Evolutionary conservation across 2,888 invertebrate genomes (phyloP).

Genomic region (Ectemnius lituratus): DNA sequence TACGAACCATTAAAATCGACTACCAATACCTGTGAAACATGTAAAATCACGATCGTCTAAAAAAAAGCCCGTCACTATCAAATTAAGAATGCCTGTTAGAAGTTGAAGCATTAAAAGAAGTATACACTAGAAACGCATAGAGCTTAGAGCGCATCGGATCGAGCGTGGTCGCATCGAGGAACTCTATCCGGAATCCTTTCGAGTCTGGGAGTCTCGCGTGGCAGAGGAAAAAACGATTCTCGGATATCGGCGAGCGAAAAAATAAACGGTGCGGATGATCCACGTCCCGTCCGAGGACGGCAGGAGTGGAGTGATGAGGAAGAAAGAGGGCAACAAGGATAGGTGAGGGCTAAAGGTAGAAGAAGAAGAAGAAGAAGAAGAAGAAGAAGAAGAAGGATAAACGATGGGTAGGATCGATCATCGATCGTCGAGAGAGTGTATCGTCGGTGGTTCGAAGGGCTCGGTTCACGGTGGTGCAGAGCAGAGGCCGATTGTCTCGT

Average conservation of each 20-base stretch:
- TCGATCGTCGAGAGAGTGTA: conserved; percentile 30
- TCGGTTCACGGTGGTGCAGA: not conserved
- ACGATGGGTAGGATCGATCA: conserved; percentile 31
- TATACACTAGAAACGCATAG: no score
- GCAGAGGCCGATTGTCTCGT: conserved; percentile 46
- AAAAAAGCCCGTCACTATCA: no score
- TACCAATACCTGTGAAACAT: no score
- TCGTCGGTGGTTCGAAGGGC: conserved; percentile 15
- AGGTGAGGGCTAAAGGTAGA: not conserved
- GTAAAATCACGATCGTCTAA: no score
- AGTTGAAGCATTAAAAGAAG: no score
- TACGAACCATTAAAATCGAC: no score
- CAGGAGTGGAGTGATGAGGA: not conserved
- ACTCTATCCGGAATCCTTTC: conserved; percentile 34
- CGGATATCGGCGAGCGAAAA: conserved; percentile 39
- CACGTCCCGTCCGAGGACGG: conserved; percentile 17
- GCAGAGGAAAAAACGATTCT: conserved; percentile 39
- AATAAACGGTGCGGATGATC: conserved; percentile 37
- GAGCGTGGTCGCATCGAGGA: conserved; percentile 9
- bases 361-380: conserved; percentile 20
- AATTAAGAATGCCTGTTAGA: no score
- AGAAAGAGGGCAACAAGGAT: not conserved
- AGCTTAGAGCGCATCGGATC: not conserved
- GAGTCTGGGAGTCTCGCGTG: conserved; percentile 34
- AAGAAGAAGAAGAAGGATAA: conserved; percentile 22